Conservation (phyloP, 2,113 vertebrate species). For the Ciconia boyciana region DNA sequence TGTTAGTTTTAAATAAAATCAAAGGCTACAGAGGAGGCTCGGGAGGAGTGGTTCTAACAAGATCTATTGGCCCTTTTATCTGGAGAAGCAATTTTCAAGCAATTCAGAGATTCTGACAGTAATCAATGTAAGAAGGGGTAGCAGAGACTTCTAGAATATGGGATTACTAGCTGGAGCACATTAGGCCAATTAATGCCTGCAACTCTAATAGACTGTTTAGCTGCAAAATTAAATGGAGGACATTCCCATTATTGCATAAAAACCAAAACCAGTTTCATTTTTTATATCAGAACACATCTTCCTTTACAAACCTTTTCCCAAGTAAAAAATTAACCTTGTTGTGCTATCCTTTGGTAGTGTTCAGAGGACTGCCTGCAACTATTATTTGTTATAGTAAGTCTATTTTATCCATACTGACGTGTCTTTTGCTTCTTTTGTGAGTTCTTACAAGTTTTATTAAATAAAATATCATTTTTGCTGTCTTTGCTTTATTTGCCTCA, state of each 20-base stretch:
- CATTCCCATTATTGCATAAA: not conserved
- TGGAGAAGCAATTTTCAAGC: not conserved
- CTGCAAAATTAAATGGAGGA: not conserved
- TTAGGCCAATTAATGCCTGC: not conserved
- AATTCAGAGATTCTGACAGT: not conserved
- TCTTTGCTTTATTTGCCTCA: constrained; percentile 55
- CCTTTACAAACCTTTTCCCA: not conserved
- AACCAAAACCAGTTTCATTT: not conserved
- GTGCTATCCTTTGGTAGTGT: not conserved
- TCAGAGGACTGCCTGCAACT: not conserved
- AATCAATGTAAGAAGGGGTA: not conserved
- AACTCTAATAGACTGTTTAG: not conserved
- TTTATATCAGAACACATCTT: not conserved
- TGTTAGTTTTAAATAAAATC: not conserved
- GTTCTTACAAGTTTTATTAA: constrained; percentile 17
- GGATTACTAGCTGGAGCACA: not conserved
- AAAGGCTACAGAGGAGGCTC: not conserved
- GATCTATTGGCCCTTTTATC: not conserved
- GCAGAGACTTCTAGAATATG: not conserved
- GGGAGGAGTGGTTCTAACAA: not conserved
- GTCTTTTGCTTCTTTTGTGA: not conserved
- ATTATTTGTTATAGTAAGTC: not conserved
- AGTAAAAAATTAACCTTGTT: not conserved
- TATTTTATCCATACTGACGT: not conserved
- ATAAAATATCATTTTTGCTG: not conserved